Evolutionary conservation across 2,113 vertebrate species (phyloP), one percentile per base, ranked within the genome.

Genomic region (Piaya cayana): DNA sequence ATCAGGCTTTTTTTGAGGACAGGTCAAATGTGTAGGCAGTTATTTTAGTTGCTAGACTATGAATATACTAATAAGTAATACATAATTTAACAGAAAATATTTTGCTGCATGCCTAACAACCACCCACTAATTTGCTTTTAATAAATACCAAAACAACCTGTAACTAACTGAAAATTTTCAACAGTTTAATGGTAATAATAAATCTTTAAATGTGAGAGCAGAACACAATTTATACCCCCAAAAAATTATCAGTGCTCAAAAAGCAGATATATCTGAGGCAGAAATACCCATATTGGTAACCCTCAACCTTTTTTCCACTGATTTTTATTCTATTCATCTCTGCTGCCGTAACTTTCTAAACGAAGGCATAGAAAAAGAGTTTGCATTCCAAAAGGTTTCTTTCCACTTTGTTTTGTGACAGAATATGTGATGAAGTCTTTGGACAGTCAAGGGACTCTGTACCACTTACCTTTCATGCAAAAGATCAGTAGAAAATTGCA

Each of bases 371-470:
- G 23, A 68, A 79, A 87, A 92, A 71, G 12, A 63, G 30, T 47
- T 55, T 5, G 15, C 59, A 77, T 42, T 77, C 19, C 22, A 58
- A 58, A 65, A 4, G 5, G 2, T 1, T 2, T 0, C 3, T 36
- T 36, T 63, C 45, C 45, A 11, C 26, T 67, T 67, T 63, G 5
- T 9, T 80, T 78, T 67, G 8, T 43, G 14, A 85, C 34, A 75
- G 27, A 79, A 7, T 21, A 59, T 14, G 8, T 32, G 50, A 65
- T 9, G 17, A 59, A 14, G 26, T 36, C 27, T 32, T 52, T 49
- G 39, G 26, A 56, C 5, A 79, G 12, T 39, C 12, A 20, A 49
- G 9, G 50, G 36, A 80, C 49, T 26, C 22, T 53, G 10, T 43
- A 77, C 47, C 32, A 56, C 34, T 88, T 68, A 39, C 15, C 42